Base-by-base conservation (phyloP, 2,888 invertebrate genomes). In the Matsumyia berberina region DNA sequence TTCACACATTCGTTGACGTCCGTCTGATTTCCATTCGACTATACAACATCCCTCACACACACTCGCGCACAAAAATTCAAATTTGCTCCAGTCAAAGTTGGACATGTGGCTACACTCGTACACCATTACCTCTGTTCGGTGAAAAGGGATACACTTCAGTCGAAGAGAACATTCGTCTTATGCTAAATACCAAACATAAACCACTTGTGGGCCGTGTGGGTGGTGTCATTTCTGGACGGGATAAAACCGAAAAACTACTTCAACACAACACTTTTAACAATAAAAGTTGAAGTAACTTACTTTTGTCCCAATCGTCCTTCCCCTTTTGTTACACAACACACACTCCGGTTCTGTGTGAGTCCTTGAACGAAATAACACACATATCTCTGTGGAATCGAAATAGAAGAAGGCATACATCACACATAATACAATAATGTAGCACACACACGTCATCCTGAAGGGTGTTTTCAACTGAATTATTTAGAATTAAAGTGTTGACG, bases 181-280 rank as follows among this genome's bases (percentile, higher is more conserved):
- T 83, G 83, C 83, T 83, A 78, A 83, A 83, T 78, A 78, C 78
- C 51, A 77, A 72, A 72, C 58, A 66, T 67, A 46, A 67, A 77
- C 77, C 66, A 66, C 58, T 72, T 77, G 72, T 70, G 67, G 67
- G 69, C n/a, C 15, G 31, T n/a, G 35, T 8, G 46, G 3, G 9
- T 3, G 37, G 9, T 17, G 35, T 35, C 2, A 33, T 4, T 33
- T 42, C 42, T 66, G 72, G 66, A 66, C 64, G 62, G 60, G 49
- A 81, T 81, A 55, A 66, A 72, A 82, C 66, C 77, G 53, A 64
- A 82, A 55, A 77, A 77, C 58, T 66, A 49, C 53, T 70, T 57
- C 15, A 66, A 29, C 66, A 29, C 66, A 66, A 67, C 72, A 66
- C 51, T 53, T 69, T 70, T 42, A 70, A 76, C 81, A 70, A 58